Percentiles rank a stretch among this genome's conserved stretches.
Conservation (phyloP, 2,888 invertebrate genomes). For the Pyrochroa serraticornis region DNA sequence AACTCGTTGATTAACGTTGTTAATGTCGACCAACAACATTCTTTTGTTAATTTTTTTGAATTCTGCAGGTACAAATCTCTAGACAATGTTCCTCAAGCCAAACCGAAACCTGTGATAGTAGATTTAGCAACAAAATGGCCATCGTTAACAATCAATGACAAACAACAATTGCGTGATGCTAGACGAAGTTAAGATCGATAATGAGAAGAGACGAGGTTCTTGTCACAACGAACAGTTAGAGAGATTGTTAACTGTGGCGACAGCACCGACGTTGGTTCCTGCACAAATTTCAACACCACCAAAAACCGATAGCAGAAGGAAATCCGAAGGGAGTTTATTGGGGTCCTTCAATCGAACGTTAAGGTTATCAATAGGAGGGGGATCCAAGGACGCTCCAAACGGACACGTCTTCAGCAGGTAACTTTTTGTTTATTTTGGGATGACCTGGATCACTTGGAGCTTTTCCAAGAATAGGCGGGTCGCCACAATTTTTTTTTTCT, state of each 20-base stretch:
- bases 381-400: slow-evolving; percentile 41
- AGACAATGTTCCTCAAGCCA: slow-evolving; percentile 29
- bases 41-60: slow-evolving; percentile 19
- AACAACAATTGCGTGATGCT: slow-evolving; percentile 42
- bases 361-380: slow-evolving; percentile 58
- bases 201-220: slow-evolving; percentile 26
- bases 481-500: slow-evolving; percentile 2
- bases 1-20: no score
- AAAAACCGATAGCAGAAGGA: slow-evolving; percentile 38
- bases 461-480: slow-evolving; percentile 4
- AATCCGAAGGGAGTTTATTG: slow-evolving; percentile 59
- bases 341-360: slow-evolving; percentile 63
- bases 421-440: slow-evolving; percentile 6
- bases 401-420: slow-evolving; percentile 49
- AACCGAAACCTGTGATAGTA: slow-evolving; percentile 36
- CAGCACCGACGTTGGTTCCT: slow-evolving; percentile 26
- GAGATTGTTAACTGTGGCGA: slow-evolving; percentile 32
- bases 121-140: slow-evolving; percentile 27
- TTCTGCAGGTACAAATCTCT: slow-evolving; percentile 30
- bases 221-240: slow-evolving; percentile 38
- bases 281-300: slow-evolving; percentile 16
- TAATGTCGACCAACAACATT: slow-evolving; percentile 3
- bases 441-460: slow-evolving; percentile 2
- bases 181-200: slow-evolving; percentile 40
- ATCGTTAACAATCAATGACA: slow-evolving; percentile 35